phyloP scores from a whole-genome alignment of 1,140 invertebrate genomes.

The Papilio machaon region DNA sequence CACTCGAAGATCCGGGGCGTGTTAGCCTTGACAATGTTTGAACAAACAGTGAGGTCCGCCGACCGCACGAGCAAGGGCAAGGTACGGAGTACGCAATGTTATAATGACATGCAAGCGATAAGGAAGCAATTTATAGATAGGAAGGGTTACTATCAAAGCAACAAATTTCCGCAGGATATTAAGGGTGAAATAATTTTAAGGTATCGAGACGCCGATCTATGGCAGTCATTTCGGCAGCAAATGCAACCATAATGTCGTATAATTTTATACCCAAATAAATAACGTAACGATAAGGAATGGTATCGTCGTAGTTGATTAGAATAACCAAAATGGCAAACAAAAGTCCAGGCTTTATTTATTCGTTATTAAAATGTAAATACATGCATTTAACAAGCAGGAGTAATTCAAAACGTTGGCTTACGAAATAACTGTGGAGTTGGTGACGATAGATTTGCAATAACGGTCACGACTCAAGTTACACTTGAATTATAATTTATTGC shows the following conservation, averaged over 20 bases:
- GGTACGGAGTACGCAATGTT: conserved; percentile 2
- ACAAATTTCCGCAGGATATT: conserved; percentile 37
- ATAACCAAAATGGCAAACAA: not conserved
- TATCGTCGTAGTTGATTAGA: not conserved
- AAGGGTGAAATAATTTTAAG: conserved; percentile 37
- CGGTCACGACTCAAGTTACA: not conserved
- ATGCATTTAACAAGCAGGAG: not conserved
- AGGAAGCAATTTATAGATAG: conserved; percentile 36
- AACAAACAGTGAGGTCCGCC: conserved; percentile 47
- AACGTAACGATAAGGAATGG: not conserved
- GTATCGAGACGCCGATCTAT: conserved; percentile 24
- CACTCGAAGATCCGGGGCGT: conserved; percentile 28
- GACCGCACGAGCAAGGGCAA: conserved; percentile 40
- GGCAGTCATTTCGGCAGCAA: conserved; percentile 10
- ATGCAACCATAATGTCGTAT: not conserved
- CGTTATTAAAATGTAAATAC: not conserved
- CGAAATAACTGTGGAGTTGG: not conserved
- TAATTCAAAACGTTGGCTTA: conserved; percentile 1
- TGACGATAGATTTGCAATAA: conserved; percentile 15
- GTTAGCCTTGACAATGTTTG: conserved; percentile 47
- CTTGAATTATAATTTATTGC: no score
- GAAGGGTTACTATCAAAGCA: conserved; percentile 31
- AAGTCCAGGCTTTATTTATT: not conserved
- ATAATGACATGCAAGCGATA: conserved; percentile 39
- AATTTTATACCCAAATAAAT: conserved; percentile 13